Percentiles rank a stretch among this genome's conserved stretches.
Evolutionary conservation across 2,113 vertebrate species (phyloP).

Genomic region (Anhinga anhinga): DNA sequence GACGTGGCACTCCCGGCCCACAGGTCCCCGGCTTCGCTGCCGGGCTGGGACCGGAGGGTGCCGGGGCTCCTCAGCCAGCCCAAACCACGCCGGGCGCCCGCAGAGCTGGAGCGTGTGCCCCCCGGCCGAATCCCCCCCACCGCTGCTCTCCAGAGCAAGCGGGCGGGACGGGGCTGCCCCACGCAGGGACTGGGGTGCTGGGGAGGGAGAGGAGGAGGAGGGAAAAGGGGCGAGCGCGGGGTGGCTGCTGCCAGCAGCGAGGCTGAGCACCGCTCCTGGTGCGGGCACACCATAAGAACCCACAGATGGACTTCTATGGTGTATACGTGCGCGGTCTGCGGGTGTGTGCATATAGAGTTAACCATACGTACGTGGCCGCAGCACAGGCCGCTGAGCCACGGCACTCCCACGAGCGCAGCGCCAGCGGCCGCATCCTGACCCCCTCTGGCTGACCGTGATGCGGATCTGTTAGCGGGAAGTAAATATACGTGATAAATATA

Average conservation of each 20-base stretch:
- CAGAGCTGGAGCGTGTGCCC: not conserved
- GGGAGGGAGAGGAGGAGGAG: not conserved
- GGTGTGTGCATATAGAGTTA: rapidly evolving
- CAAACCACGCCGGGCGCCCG: rapidly evolving
- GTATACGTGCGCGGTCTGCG: not conserved
- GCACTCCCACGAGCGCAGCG: rapidly evolving
- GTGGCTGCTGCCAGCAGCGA: not conserved
- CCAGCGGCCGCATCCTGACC: rapidly evolving
- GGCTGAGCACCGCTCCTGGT: not conserved
- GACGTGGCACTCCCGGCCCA: not conserved
- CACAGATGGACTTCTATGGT: rapidly evolving
- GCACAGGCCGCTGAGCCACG: rapidly evolving
- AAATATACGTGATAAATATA: rapidly evolving
- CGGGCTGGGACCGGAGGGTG: rapidly evolving
- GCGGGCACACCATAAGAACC: rapidly evolving
- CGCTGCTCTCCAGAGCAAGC: rapidly evolving
- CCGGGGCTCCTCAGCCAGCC: not conserved
- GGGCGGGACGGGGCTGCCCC: not conserved
- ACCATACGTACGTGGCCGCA: rapidly evolving
- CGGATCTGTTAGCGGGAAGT: not conserved
- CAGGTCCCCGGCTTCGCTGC: not conserved
- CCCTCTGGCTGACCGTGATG: rapidly evolving
- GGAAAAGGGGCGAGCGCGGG: not conserved
- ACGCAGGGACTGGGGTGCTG: rapidly evolving
- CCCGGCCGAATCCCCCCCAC: rapidly evolving